Base-by-base conservation (phyloP, 2,797 vertebrate species). In the Apogon talboti region DNA sequence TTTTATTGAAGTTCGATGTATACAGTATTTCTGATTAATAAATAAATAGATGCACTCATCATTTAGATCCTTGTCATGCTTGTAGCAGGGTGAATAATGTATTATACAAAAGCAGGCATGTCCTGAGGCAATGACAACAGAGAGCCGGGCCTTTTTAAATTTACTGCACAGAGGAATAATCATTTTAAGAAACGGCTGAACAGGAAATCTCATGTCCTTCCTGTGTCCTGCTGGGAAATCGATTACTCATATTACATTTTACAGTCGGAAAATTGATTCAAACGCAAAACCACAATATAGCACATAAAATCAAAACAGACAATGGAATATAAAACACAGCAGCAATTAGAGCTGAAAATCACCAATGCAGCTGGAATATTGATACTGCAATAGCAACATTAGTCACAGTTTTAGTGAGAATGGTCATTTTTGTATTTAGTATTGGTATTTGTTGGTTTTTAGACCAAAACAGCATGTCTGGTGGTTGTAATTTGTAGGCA, bases 1-100 rank as follows among this genome's bases (percentile, higher is more conserved):
- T 84, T 87, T 82, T 78, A 78, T 76, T 76, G 71, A 82, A 83
- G 66, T 75, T 78, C 6, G 63, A 87, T 76, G 71, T 78, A 68
- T 76, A 71, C 64, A 71, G 76, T 61, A 54, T 53, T 81, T 85
- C 65, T 74, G 74, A 87, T 86, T 78, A 88, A 89, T 87, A 88
- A 76, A 83, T 87, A 64, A 88, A 82, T 66, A 76, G 75, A 80
- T 75, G 53, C 69, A 45, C 55, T 71, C 76, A 47, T 78, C 72
- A 79, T 71, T 87, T 73, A 69, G 56, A 78, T 51, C 40, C 18
- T 1, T 75, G 78, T 74, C 77, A 70, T 60, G 56, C 45, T 62
- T 78, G 41, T 46, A 78, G 53, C 18, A 0, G n/a, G 24, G 11
- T 82, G 78, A 81, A 71, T 85, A 79, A 86, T 79, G 56, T 60